Evolutionary conservation across 2,113 vertebrate genomes (phyloP), one percentile per base, ranked within the genome.

Genomic region (Silurus meridionalis): DNA sequence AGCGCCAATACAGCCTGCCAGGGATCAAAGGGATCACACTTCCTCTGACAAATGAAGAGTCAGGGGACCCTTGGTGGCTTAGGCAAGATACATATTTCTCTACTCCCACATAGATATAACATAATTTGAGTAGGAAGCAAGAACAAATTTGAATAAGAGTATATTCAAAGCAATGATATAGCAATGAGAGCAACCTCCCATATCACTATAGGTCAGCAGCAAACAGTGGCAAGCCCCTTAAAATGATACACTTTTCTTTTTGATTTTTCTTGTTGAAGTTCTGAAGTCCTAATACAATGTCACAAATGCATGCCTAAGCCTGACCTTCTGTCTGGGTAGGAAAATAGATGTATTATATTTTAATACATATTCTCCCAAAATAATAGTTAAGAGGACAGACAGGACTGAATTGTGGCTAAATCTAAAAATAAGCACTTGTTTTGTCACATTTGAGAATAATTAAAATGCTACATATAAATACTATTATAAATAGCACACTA

Each of bases 341-440:
- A 81, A 71, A 69, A 57, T 21, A 6, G 25, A 15, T 55, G n/a
- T 25, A 23, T 13, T 10, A 37, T 13, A 57, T 37, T 37, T 37
- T 37, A 37, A 37, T 37, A 37, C 37, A 37, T 37, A 37, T 88
- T 78, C 72, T n/a, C 17, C 58, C 37, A 8, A 64, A 83, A 52
- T 52, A 63, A 57, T 74, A 74, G 61, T 82, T 87, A 81, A 85
- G 52, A 63, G 67, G 75, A 50, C 46, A 75, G 66, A 5, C 80
- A 61, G 89, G 90, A 90, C 64, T 37, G 85, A 91, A 91, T 90
- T 86, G 83, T 90, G 89, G 92, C 89, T 85, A 82, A 81, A 89
- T 91, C 93, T 95, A 93, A 93, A 94, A 93, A 94, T 94, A 94
- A 64, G 28, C 72, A 6, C 92, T 86, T 83, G 90, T 89, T 90